Evolutionary conservation across 2,797 vertebrate species (phyloP).

Genomic region (Nyctibius grandis): DNA sequence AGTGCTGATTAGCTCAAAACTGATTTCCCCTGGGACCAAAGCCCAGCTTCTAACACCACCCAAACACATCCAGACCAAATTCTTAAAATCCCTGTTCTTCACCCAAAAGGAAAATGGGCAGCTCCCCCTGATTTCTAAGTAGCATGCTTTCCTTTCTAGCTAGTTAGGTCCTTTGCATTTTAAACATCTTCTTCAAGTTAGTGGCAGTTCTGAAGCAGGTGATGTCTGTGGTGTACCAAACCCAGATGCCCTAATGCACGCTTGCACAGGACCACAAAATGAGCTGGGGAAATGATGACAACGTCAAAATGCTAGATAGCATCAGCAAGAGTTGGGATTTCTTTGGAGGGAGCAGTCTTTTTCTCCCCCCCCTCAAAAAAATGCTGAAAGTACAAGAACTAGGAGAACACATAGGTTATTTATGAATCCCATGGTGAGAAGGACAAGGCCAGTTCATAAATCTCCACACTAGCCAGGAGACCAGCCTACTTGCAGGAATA

Average conservation of each 20-base stretch:
- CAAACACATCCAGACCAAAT: neutral
- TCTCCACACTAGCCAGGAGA: neutral
- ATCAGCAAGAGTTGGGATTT: neutral
- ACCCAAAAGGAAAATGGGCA: neutral
- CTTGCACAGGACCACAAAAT: neutral
- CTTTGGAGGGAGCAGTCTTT: neutral
- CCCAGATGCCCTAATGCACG: fast-evolving
- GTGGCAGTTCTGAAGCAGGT: neutral
- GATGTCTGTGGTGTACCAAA: neutral
- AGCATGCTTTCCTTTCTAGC: neutral
- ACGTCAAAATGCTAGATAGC: neutral
- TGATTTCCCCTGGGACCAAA: neutral
- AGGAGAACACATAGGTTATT: neutral
- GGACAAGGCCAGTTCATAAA: neutral
- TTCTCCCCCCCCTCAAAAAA: neutral
- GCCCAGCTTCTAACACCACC: neutral
- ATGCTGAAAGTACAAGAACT: neutral
- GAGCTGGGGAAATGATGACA: neutral
- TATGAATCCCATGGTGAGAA: neutral
- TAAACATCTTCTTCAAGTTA: neutral
- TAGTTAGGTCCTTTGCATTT: neutral
- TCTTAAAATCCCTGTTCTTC: neutral
- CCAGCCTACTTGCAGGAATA: neutral
- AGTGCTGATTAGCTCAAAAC: neutral
- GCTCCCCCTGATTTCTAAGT: neutral